phyloP scores from a whole-genome alignment of 2,888 invertebrate genomes.

The Ophion ventricosus region DNA sequence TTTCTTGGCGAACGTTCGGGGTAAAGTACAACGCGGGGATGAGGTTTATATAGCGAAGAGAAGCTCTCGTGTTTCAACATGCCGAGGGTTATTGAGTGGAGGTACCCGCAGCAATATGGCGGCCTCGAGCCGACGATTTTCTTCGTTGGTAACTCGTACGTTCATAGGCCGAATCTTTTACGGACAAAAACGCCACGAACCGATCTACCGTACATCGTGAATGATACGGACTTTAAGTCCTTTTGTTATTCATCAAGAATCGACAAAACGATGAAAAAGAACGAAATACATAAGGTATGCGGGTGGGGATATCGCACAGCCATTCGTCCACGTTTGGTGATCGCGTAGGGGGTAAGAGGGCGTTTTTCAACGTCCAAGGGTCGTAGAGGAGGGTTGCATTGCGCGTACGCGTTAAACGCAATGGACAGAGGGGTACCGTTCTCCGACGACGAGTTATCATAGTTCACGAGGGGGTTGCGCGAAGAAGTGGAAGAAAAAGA shows the following conservation, averaged over 20 bases:
- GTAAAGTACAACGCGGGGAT: constrained; percentile 39
- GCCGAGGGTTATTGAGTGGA: constrained; percentile 36
- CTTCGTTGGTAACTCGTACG: neutral
- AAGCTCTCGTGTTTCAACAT: constrained; percentile 29
- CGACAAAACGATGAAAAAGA: neutral
- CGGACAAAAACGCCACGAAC: neutral
- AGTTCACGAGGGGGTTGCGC: constrained; percentile 48
- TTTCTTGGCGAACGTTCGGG: constrained; percentile 50
- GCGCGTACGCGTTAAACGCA: constrained; percentile 32
- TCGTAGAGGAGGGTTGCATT: constrained; percentile 52
- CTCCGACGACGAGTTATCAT: constrained; percentile 25
- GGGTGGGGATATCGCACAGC: constrained; percentile 68
- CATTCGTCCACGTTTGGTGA: constrained; percentile 80
- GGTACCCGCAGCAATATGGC: constrained; percentile 72
- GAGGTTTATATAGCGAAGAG: constrained; percentile 26
- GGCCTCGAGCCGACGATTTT: constrained; percentile 46
- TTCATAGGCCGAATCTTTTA: neutral
- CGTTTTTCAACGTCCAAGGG: constrained; percentile 28
- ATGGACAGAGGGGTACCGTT: constrained; percentile 29
- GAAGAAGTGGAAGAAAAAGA: constrained; percentile 50
- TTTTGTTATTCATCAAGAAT: neutral
- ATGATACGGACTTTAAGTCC: constrained; percentile 3
- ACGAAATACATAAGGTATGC: constrained; percentile 60
- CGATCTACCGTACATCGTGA: neutral
- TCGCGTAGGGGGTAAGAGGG: constrained; percentile 45